Percentiles rank a stretch among this genome's conserved stretches.
Evolutionary conservation across 1,140 invertebrate genomes (phyloP).

Genomic region (Pteromalus puparum): DNA sequence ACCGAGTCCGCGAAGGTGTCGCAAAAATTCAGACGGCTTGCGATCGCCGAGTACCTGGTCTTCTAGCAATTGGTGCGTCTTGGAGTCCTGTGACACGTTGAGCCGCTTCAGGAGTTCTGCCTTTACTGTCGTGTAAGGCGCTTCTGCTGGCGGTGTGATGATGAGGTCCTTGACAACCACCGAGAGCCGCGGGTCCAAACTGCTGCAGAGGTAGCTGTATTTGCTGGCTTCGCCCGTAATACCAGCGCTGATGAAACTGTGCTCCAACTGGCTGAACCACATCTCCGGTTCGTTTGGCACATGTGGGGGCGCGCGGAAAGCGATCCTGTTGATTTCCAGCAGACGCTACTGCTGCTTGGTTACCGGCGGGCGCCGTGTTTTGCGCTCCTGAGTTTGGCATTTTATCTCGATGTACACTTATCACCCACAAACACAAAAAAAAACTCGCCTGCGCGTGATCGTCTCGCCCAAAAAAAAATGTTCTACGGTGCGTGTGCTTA

Average conservation of each 20-base stretch:
- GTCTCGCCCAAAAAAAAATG: background rate
- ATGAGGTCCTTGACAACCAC: conserved; percentile 48
- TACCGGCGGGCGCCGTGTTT: background rate
- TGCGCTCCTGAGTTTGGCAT: background rate
- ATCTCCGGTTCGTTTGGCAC: conserved; percentile 48
- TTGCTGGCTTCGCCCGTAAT: conserved; percentile 59
- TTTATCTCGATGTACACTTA: background rate
- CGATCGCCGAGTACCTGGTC: conserved; percentile 64
- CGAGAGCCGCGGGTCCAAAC: conserved; percentile 26
- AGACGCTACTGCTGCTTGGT: background rate
- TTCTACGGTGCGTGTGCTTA: background rate
- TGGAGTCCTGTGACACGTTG: conserved; percentile 56
- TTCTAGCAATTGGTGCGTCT: conserved; percentile 57
- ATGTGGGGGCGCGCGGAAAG: conserved; percentile 40
- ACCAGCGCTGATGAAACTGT: conserved; percentile 47
- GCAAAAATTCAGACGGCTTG: conserved; percentile 61
- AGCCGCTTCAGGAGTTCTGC: conserved; percentile 58
- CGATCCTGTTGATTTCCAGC: background rate
- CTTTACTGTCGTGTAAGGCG: conserved; percentile 59
- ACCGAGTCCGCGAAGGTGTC: conserved; percentile 52
- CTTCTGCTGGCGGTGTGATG: conserved; percentile 20
- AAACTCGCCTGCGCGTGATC: background rate
- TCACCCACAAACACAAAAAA: too few species aligned
- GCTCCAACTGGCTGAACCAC: conserved; percentile 57
- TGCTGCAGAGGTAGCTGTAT: conserved; percentile 50